Percentiles rank a stretch among this genome's conserved stretches.
Evolutionary conservation across 1,140 invertebrate genomes (phyloP).

Genomic region (Leucophenga varia): DNA sequence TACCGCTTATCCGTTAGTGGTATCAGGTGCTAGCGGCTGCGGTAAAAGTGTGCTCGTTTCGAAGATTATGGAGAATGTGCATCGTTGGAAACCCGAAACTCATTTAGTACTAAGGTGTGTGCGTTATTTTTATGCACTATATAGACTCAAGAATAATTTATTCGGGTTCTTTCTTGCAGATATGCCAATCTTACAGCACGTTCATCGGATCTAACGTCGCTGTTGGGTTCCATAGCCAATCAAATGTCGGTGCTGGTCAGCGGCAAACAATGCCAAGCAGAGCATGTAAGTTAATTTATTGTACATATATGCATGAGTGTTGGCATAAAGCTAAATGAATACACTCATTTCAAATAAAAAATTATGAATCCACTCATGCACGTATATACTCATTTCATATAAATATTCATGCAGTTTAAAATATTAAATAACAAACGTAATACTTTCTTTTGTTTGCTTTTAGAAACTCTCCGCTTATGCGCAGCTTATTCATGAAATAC

Average conservation of each 20-base stretch:
- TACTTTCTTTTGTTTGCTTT: not conserved
- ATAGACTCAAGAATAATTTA: not conserved
- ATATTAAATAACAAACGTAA: no score
- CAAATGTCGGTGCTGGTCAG: constrained; percentile 48
- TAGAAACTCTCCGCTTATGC: constrained; percentile 37
- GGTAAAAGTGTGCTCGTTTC: constrained; percentile 79
- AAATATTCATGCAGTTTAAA: not conserved
- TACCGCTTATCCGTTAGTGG: constrained; percentile 65
- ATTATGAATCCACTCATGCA: no score
- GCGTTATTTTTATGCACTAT: no score
- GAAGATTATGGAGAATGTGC: constrained; percentile 66
- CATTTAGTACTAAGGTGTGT: constrained; percentile 47
- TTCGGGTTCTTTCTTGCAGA: constrained; percentile 18
- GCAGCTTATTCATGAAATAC: constrained; percentile 29
- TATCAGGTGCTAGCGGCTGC: constrained; percentile 76
- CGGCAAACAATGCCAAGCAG: constrained; percentile 38
- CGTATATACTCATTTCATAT: no score
- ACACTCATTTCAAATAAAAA: no score
- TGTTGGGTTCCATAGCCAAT: constrained; percentile 51
- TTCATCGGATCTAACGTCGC: constrained; percentile 44
- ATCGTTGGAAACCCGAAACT: constrained; percentile 67
- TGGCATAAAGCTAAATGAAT: no score
- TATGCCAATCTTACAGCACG: constrained; percentile 47
- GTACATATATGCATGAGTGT: no score
- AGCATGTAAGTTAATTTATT: constrained; percentile 52